Conservation (phyloP, 2,113 vertebrate species). For the Sciurus niger region DNA sequence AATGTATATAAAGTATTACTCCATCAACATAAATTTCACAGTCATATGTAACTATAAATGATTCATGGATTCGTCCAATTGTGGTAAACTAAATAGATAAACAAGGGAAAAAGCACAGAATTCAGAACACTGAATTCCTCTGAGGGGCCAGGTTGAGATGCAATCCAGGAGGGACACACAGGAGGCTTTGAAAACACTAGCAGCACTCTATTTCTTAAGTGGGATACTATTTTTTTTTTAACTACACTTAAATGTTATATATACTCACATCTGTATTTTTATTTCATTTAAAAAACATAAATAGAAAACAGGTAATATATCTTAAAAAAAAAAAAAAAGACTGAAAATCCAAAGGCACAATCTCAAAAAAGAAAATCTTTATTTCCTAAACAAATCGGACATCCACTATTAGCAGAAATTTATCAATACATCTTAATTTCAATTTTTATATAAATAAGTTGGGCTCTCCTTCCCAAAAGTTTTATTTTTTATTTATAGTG, state of each 20-base stretch:
- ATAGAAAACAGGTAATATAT: not conserved
- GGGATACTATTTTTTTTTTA: not conserved
- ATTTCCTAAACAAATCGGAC: constrained; percentile 41
- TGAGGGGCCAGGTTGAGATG: not conserved
- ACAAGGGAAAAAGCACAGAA: not conserved
- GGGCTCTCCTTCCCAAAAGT: not conserved
- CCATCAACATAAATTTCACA: constrained; percentile 3
- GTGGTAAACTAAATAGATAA: not conserved
- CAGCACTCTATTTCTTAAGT: not conserved
- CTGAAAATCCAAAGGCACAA: not conserved
- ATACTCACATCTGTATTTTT: not conserved
- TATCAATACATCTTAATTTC: constrained; percentile 15
- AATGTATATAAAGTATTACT: not conserved
- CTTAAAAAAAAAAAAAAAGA: not conserved
- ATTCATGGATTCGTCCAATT: not conserved
- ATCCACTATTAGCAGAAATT: constrained; percentile 26
- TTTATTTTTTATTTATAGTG: not conserved
- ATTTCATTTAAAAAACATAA: constrained; percentile 9
- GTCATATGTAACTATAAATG: not conserved
- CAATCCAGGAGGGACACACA: not conserved
- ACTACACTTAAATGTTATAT: not conserved
- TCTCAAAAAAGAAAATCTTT: not conserved
- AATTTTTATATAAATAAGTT: constrained; percentile 36
- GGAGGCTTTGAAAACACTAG: not conserved
- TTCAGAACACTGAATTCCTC: not conserved